A percentile compares a stretch with the other conserved stretches of the same genome.
phyloP scores from a whole-genome alignment of 37 sponge, comb jelly and placozoan species.

The Eunapius fragilis region DNA sequence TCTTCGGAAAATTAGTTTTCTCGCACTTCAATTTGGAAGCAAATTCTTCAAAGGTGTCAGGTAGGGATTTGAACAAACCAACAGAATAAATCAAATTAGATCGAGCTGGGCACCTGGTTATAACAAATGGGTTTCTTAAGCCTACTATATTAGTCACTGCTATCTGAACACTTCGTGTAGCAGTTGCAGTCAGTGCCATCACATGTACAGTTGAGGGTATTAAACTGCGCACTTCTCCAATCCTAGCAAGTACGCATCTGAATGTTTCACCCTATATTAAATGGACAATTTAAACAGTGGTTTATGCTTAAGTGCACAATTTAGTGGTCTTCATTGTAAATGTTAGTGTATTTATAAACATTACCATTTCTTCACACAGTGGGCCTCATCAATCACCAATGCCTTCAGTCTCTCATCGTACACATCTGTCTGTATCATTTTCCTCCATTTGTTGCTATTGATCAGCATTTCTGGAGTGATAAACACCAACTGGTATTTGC shows the following conservation, averaged over 20 bases:
- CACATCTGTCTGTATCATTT: constrained; percentile 3
- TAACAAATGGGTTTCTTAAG: constrained; percentile 22
- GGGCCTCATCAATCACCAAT: constrained; percentile 27
- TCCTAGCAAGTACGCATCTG: constrained; percentile 4
- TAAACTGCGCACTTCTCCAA: constrained; percentile 38
- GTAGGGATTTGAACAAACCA: neutral
- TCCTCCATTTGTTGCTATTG: constrained; percentile 5
- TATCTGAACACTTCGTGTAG: constrained; percentile 16
- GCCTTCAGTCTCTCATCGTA: neutral
- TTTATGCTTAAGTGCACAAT: neutral
- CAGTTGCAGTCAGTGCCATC: constrained; percentile 51
- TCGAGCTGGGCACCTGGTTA: neutral
- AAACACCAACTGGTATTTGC: constrained; percentile 4
- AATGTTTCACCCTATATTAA: constrained; percentile 32
- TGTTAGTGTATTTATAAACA: neutral
- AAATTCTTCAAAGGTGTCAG: neutral
- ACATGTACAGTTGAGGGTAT: constrained; percentile 20
- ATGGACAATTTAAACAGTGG: neutral
- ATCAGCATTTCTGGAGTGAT: constrained; percentile 7
- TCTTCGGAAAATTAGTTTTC: constrained; percentile 5
- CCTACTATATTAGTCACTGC: constrained; percentile 14
- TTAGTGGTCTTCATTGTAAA: too few relatives aligned
- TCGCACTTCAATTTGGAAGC: constrained; percentile 1
- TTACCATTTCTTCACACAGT: constrained; percentile 23
- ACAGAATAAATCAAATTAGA: constrained; percentile 24